phyloP scores from a whole-genome alignment of 2,113 vertebrate genomes.

The Hippocampus mohnikei region DNA sequence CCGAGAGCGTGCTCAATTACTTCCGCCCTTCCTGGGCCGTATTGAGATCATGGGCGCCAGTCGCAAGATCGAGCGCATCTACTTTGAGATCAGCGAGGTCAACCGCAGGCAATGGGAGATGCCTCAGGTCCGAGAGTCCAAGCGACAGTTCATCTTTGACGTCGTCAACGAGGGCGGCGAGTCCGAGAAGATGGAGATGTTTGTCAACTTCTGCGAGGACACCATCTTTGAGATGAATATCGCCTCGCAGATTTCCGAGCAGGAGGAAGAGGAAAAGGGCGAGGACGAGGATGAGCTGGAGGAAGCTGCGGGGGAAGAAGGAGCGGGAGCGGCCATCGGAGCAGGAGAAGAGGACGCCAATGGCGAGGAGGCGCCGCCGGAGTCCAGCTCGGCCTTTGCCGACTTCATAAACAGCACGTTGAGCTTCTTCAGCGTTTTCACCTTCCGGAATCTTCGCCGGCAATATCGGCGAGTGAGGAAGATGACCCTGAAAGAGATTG shows the following conservation, averaged over 20 bases:
- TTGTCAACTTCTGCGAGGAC: slow-evolving; percentile 98
- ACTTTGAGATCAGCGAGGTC: slow-evolving; percentile 95
- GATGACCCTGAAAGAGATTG: slow-evolving; percentile 81
- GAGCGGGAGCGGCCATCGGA: slow-evolving; percentile 36
- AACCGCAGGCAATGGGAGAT: slow-evolving; percentile 97
- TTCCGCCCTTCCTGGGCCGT: slow-evolving; percentile 87
- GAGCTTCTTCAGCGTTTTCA: slow-evolving; percentile 76
- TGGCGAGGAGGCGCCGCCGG: slow-evolving; percentile 59
- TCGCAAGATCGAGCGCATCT: slow-evolving; percentile 90
- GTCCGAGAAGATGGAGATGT: slow-evolving; percentile 96
- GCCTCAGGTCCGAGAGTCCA: slow-evolving; percentile 91
- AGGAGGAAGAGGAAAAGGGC: slow-evolving; percentile 75
- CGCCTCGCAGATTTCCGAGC: slow-evolving; percentile 89
- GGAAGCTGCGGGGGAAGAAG: slow-evolving; percentile 39
- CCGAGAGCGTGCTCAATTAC: slow-evolving; percentile 87
- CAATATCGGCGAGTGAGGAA: slow-evolving; percentile 75
- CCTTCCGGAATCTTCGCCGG: slow-evolving; percentile 80
- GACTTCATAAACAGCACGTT: slow-evolving; percentile 71
- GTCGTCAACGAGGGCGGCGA: slow-evolving; percentile 95
- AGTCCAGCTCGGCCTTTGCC: slow-evolving; percentile 67
- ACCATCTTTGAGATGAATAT: slow-evolving; percentile 99
- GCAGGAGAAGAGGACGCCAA: slow-evolving; percentile 67
- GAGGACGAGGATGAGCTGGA: slow-evolving; percentile 74
- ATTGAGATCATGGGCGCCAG: slow-evolving; percentile 96
- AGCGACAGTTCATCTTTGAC: slow-evolving; percentile 96